Percentiles rank a stretch among this genome's conserved stretches.
These are phyloP conservation scores for Monomorium pharaonis DNA, from an alignment of 1,140 invertebrate species.

Conservation along the genomic window DNA sequence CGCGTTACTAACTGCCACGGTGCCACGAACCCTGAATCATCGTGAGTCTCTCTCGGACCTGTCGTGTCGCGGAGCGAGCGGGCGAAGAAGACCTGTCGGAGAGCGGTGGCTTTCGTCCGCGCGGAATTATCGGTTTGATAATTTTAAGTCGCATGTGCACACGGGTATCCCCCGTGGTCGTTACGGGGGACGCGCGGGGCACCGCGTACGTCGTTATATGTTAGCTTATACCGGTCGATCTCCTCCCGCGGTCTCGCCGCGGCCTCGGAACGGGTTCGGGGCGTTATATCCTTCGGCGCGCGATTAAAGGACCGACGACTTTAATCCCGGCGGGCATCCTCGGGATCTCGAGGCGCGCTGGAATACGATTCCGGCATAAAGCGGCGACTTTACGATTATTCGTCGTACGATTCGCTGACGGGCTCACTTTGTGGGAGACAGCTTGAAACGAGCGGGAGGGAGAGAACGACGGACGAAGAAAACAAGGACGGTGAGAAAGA, in stretches of 20 bases:
- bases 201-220: constrained; percentile 26
- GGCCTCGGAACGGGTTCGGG: constrained; percentile 61
- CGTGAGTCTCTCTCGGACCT: background rate
- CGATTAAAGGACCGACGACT: constrained; percentile 72
- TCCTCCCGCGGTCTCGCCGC: too few species aligned
- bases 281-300: constrained; percentile 70
- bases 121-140: constrained; percentile 34
- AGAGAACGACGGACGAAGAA: constrained; percentile 25
- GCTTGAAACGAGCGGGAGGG: constrained; percentile 49
- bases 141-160: constrained; percentile 47
- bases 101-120: background rate
- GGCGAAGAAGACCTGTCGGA: background rate
- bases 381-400: constrained; percentile 77
- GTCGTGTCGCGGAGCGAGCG: background rate
- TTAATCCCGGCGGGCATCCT: constrained; percentile 67
- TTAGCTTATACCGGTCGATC: constrained; percentile 30
- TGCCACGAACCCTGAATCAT: constrained; percentile 3
- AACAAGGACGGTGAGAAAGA: background rate
- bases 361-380: constrained; percentile 76
- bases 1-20: background rate
- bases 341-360: constrained; percentile 34
- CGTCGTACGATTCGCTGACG: constrained; percentile 74
- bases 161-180: background rate
- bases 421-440: constrained; percentile 72
- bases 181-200: constrained; percentile 43